A percentile compares a stretch with the other conserved stretches of the same genome.
Evolutionary conservation across 1,140 invertebrate species (phyloP).

Genomic region (Papilio xuthus): DNA sequence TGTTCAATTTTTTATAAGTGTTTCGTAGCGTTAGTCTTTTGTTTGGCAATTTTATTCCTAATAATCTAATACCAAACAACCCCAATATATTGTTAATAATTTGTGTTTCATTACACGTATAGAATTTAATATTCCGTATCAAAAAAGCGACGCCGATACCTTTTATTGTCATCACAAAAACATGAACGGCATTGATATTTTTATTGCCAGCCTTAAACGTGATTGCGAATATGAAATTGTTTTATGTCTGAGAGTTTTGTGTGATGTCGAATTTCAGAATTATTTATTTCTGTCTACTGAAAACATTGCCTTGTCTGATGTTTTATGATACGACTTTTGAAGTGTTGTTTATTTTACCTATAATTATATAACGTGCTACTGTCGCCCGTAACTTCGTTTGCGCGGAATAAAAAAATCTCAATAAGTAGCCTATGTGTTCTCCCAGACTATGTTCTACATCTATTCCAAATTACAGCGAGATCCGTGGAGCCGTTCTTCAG

Average conservation of each 20-base stretch:
- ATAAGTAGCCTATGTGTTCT: too few relatives aligned
- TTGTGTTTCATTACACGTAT: background rate
- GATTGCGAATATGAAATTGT: constrained; percentile 26
- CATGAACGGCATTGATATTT: constrained; percentile 21
- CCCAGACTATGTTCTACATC: too few relatives aligned
- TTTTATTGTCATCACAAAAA: constrained; percentile 25
- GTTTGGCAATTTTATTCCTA: background rate
- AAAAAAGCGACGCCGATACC: constrained; percentile 11
- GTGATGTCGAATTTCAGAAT: background rate
- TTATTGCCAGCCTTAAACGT: constrained; percentile 20
- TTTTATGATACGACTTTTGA: background rate
- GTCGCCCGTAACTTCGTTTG: too few relatives aligned
- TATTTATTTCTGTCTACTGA: background rate
- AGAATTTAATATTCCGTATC: constrained; percentile 21
- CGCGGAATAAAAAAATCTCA: too few relatives aligned
- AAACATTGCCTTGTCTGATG: background rate
- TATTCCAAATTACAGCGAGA: too few relatives aligned
- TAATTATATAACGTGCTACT: background rate
- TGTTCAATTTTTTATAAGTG: background rate
- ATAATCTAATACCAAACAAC: background rate
- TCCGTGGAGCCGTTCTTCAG: too few relatives aligned
- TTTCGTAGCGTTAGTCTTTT: background rate
- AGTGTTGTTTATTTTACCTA: background rate
- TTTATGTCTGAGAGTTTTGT: constrained; percentile 16
- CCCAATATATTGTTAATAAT: background rate